phyloP scores from a whole-genome alignment of 1,140 invertebrate genomes.

The Platyscapa corneri region DNA sequence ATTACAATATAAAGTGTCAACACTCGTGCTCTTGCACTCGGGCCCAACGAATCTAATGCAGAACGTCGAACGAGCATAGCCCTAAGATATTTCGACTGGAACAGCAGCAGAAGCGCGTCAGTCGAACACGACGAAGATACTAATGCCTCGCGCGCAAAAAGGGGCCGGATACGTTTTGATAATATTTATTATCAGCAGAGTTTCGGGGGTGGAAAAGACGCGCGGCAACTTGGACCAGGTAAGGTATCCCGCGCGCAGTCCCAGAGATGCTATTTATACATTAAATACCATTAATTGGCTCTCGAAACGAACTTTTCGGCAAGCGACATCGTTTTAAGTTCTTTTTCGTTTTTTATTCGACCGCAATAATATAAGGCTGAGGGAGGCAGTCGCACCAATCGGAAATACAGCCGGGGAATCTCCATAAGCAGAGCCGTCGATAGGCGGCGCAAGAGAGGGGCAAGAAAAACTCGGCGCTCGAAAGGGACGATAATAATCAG shows the following conservation, averaged over 20 bases:
- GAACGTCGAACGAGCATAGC: not conserved
- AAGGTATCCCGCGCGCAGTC: conserved; percentile 45
- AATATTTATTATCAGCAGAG: conserved; percentile 59
- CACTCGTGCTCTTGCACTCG: conserved; percentile 20
- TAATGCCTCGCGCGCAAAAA: not conserved
- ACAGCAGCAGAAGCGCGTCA: not conserved
- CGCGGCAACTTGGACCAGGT: conserved; percentile 57
- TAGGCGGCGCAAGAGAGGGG: not conserved
- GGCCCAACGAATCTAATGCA: not conserved
- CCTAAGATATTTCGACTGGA: not conserved
- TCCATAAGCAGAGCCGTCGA: not conserved
- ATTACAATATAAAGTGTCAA: conserved; percentile 56
- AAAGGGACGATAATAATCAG: not conserved
- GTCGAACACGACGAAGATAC: not conserved
- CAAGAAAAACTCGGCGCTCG: not conserved
- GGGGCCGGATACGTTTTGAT: conserved; percentile 1
- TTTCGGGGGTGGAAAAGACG: conserved; percentile 15
- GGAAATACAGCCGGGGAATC: not conserved
- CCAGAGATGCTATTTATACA: not conserved
- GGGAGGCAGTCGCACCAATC: too few relatives aligned
- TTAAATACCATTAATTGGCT: not conserved
- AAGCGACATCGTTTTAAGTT: not conserved
- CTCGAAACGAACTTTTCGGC: not conserved
- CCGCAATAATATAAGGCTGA: conserved; percentile 42
- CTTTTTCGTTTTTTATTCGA: conserved; percentile 38